Base-by-base conservation (phyloP, 2,888 invertebrate genomes). In the Amiota mariae region DNA sequence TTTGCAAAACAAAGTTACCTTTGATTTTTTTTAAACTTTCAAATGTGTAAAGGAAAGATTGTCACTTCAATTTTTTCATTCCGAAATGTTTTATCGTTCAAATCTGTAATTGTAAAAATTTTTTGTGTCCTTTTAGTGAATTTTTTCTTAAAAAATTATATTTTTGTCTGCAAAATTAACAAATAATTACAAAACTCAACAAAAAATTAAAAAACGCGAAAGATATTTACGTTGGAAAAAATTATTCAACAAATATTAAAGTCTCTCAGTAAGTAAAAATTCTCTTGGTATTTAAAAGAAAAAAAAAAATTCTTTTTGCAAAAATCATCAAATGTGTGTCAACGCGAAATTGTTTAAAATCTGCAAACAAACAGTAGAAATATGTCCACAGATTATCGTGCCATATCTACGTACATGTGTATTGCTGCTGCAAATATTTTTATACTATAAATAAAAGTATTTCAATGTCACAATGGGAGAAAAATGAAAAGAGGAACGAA, bases 391-490 rank as follows among this genome's bases (percentile, higher is more conserved):
- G 36, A 36, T 36, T 36, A 36, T 36, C 36, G 36, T 36, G 6
- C 6, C 3, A 6, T 51, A 51, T n/a, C n/a, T n/a, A n/a, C n/a
- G n/a, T 8, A 1, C 4, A 59, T 59, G 59, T 18, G 4, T 15
- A 59, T 9, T 15, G 18, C 18, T 15, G 59, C 59, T 8, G 18
- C 15, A 63, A 66, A 66, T 8, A 66, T 15, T 8, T 18, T n/a
- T n/a, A n/a, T 48, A n/a, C 15, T 66, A 15, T 47, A 6, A n/a
- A 18, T 49, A 56, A 71, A 74, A 72, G 76, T 76, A 73, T 76
- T 78, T 78, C 78, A 78, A 78, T 78, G 78, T 75, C 78, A 78
- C 67, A 68, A 56, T 18, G 72, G 54, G 36, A 59, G 54, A 64
- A 46, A 54, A 56, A 61, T 24, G 73, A 75, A 71, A 51, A 59